These are phyloP conservation scores for Ammospiza maritima DNA, from an alignment of 2,797 vertebrate species.

Conservation along the genomic window DNA sequence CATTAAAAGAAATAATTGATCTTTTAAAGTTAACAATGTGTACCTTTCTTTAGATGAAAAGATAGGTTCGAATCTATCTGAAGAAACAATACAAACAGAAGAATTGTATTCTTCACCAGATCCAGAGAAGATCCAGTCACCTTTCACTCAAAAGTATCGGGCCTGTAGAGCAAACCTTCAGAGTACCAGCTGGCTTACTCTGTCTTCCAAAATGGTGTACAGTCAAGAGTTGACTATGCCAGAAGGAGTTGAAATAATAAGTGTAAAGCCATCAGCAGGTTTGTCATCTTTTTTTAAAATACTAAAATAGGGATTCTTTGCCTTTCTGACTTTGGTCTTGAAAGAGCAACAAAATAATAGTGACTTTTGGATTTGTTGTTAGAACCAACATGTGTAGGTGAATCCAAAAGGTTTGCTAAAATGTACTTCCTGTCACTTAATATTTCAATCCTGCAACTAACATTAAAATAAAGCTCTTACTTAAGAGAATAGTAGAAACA, in stretches of 20 bases:
- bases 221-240: conserved; percentile 90
- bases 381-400: neutral
- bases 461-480: neutral
- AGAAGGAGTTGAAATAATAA: conserved; percentile 89
- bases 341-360: neutral
- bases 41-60: conserved; percentile 73
- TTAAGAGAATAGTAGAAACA: neutral
- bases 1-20: neutral
- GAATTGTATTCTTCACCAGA: conserved; percentile 79
- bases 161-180: conserved; percentile 91
- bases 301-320: neutral
- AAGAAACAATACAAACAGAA: conserved; percentile 57
- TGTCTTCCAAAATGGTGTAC: conserved; percentile 87
- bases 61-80: conserved; percentile 36
- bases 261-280: conserved; percentile 95
- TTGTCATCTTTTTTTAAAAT: neutral
- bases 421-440: neutral
- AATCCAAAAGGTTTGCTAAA: neutral
- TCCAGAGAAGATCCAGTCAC: conserved; percentile 83
- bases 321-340: neutral
- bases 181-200: conserved; percentile 89
- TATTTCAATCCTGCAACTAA: neutral
- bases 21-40: neutral
- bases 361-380: neutral
- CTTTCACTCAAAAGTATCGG: conserved; percentile 81